Conservation (phyloP, 2,113 vertebrate genomes). For the Bubo blakistoni region DNA sequence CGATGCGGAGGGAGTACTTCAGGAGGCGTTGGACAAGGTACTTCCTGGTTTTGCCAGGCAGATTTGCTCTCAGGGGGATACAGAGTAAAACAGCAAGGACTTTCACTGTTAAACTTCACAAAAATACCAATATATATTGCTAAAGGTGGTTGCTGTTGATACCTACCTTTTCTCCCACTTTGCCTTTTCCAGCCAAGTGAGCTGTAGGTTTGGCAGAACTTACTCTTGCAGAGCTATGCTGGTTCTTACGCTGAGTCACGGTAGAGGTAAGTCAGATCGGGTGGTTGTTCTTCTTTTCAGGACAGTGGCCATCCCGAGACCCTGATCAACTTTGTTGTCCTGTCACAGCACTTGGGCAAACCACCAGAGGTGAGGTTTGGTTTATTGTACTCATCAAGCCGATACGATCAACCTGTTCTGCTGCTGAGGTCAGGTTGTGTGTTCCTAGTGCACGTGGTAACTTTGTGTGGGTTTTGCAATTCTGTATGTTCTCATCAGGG, state of each 20-base stretch:
- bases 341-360: slow-evolving; percentile 93
- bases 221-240: neutral
- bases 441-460: fast-evolving
- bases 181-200: neutral
- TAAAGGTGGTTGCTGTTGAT: fast-evolving
- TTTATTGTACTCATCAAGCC: fast-evolving
- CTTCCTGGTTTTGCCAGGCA: no score
- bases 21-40: slow-evolving; percentile 87
- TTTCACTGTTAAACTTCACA: fast-evolving
- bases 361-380: slow-evolving; percentile 83
- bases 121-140: fast-evolving
- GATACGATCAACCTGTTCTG: fast-evolving
- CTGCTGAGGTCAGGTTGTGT: neutral
- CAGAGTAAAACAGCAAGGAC: neutral
- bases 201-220: neutral
- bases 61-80: neutral
- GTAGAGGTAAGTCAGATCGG: no score
- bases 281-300: slow-evolving; percentile 46
- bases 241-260: fast-evolving
- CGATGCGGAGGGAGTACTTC: slow-evolving; percentile 88
- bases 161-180: neutral
- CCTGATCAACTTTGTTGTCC: slow-evolving; percentile 89
- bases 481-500: fast-evolving
- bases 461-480: neutral
- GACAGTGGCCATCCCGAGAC: slow-evolving; percentile 95